Evolutionary conservation across 2,888 invertebrate genomes (phyloP), one percentile per base, ranked within the genome.

Genomic region (Nasonovia ribisnigri): DNA sequence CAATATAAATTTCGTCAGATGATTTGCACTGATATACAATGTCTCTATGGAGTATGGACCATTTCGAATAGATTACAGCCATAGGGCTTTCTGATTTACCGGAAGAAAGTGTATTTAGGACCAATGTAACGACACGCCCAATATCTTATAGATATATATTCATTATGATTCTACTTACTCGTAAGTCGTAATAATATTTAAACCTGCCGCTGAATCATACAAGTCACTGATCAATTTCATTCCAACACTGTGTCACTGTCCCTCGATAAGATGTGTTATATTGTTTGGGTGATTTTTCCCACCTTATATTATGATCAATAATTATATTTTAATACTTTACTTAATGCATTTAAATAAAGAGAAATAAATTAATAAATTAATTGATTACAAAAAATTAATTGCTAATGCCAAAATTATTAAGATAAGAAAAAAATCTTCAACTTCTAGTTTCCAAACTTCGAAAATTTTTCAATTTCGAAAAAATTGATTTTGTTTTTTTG

Each of bases 41-140:
- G 90, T n/a, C 60, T 46, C 24, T 24, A 90, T 48, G 24, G 6
- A 77, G 5, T 3, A 84, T 54, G 36, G 13, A 51, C 24, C 0
- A 54, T 84, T 84, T 84, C 42, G 48, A 91, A 54, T 84, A 84
- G 29, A 29, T 90, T 90, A 90, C 10, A 48, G 46, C 90, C 90
- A 26, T 24, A 46, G 67, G 67, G 67, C 67, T 67, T 90, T 67
- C 48, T 46, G n/a, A 43, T 43, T 46, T 90, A 90, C n/a, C n/a
- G 26, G 46, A 67, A 67, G 88, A 88, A 88, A 88, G 42, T 88
- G 26, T 54, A 88, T 10, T 88, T 54, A 43, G 3, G 13, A 36
- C 48, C 43, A 16, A 29, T 43, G 20, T 42, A 36, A 51, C 0
- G 36, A 36, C 90, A 84, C 84, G 51, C 26, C 42, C 26, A 11